Percentiles rank a stretch among this genome's conserved stretches.
Evolutionary conservation across 2,113 vertebrate genomes (phyloP).

Genomic region (Oceanites oceanicus): DNA sequence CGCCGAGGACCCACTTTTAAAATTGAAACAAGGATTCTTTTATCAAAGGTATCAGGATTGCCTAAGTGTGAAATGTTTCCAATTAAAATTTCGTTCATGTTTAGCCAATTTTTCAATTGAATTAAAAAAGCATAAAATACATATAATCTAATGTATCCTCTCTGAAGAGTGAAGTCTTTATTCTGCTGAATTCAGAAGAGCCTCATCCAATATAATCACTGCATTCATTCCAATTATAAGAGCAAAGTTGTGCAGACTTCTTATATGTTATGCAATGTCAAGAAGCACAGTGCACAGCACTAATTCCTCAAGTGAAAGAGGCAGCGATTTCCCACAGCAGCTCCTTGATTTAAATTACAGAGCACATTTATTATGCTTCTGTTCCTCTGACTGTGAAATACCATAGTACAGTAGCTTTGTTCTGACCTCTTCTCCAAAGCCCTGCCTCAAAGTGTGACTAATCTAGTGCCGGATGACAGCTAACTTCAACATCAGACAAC

Average conservation of each 20-base stretch:
- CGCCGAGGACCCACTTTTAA: constrained; percentile 27
- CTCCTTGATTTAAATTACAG: constrained; percentile 88
- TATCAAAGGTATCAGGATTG: constrained; percentile 75
- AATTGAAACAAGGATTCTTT: constrained; percentile 63
- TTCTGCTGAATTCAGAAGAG: constrained; percentile 80
- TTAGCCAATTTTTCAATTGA: constrained; percentile 84
- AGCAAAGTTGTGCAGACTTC: constrained; percentile 80
- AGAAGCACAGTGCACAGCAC: constrained; percentile 75
- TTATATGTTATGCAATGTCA: constrained; percentile 75
- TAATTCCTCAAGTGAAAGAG: constrained; percentile 84
- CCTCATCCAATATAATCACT: constrained; percentile 80
- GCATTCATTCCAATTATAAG: constrained; percentile 83
- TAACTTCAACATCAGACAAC: constrained; percentile 87
- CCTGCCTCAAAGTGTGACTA: constrained; percentile 86
- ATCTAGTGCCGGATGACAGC: constrained; percentile 85
- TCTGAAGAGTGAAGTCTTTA: constrained; percentile 77
- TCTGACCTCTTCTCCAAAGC: constrained; percentile 85
- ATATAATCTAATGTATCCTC: constrained; percentile 77
- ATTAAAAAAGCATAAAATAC: constrained; percentile 82
- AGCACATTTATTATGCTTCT: constrained; percentile 85
- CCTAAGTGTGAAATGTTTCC: constrained; percentile 78
- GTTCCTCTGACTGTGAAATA: constrained; percentile 87
- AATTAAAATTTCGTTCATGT: constrained; percentile 85
- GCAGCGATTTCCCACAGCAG: constrained; percentile 81
- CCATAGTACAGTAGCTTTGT: constrained; percentile 86